Evolutionary conservation across 2,888 invertebrate genomes (phyloP).

Genomic region (Cyrtodaria siliqua): DNA sequence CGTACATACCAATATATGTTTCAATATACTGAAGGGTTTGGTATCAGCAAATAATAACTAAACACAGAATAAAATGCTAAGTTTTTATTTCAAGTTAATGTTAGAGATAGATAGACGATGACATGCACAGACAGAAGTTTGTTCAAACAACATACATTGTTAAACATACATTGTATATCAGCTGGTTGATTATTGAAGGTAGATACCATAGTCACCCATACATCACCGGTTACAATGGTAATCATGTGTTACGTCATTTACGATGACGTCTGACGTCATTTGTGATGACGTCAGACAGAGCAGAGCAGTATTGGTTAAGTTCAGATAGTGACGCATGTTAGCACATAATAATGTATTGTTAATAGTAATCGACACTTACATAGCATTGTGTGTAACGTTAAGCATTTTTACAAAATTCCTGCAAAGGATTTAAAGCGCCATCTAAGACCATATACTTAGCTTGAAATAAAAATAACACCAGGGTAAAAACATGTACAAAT

Average conservation of each 20-base stretch:
- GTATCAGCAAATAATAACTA: too few relatives aligned
- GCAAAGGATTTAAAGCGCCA: slow-evolving; percentile 36
- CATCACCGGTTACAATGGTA: slow-evolving; percentile 43
- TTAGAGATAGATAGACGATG: slow-evolving; percentile 64
- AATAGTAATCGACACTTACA: slow-evolving; percentile 28
- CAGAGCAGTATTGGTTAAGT: slow-evolving; percentile 40
- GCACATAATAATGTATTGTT: slow-evolving; percentile 30
- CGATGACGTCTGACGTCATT: slow-evolving; percentile 43
- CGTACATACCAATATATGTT: too few relatives aligned
- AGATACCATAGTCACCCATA: slow-evolving; percentile 5
- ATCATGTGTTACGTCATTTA: slow-evolving; percentile 45
- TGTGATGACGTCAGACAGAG: too few relatives aligned
- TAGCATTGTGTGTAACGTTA: slow-evolving; percentile 22
- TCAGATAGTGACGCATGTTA: slow-evolving; percentile 50
- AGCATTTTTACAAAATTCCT: slow-evolving; percentile 34
- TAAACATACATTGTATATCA: slow-evolving; percentile 60
- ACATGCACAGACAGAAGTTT: slow-evolving; percentile 61
- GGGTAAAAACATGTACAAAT: slow-evolving; percentile 12
- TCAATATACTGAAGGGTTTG: too few relatives aligned
- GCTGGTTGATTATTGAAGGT: slow-evolving; percentile 45
- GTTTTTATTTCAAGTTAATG: slow-evolving; percentile 72
- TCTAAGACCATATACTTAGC: slow-evolving; percentile 22
- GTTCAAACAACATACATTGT: too few relatives aligned
- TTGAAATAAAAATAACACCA: slow-evolving; percentile 34
- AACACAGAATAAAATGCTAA: slow-evolving; percentile 63